Conservation (phyloP, 2,888 invertebrate species). For the Toxonevra muliebris region DNA sequence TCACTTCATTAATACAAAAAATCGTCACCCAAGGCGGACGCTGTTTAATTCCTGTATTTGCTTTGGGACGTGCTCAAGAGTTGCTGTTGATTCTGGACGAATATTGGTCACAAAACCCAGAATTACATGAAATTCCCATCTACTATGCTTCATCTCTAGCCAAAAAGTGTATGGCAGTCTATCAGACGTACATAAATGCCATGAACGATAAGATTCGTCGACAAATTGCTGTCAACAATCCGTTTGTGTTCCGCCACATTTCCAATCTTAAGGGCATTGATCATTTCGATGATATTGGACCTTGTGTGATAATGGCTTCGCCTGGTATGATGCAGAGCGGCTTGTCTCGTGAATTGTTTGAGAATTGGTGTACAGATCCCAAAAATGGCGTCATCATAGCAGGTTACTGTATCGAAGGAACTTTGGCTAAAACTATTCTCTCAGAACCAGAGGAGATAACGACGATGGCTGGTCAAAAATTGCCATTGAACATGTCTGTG, state of each 20-base stretch:
- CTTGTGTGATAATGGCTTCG: constrained; percentile 99
- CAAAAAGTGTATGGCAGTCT: constrained; percentile 99
- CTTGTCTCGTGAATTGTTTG: constrained; percentile 94
- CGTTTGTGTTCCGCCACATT: constrained; percentile 98
- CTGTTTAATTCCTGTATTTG: constrained; percentile 98
- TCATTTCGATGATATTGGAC: constrained; percentile 99
- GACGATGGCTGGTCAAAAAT: constrained; percentile 93
- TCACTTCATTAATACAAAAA: constrained; percentile 92
- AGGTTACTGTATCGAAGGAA: constrained; percentile 93
- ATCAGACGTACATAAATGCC: constrained; percentile 98
- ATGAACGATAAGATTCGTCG: constrained; percentile 98
- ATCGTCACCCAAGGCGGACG: constrained; percentile 97
- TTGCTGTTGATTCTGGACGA: constrained; percentile 94
- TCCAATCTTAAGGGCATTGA: constrained; percentile 94
- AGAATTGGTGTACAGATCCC: constrained; percentile 98
- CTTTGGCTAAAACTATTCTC: constrained; percentile 89
- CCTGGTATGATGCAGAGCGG: constrained; percentile 99
- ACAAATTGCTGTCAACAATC: constrained; percentile 98
- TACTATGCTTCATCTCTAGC: constrained; percentile 99
- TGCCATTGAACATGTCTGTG: constrained; percentile 96
- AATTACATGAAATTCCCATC: constrained; percentile 95
- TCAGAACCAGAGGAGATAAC: constrained; percentile 98
- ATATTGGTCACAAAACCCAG: constrained; percentile 88
- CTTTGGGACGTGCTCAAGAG: constrained; percentile 96
- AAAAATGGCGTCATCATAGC: constrained; percentile 99